These are phyloP conservation scores for Mercenaria mercenaria DNA, from an alignment of 1,140 invertebrate genomes.

Conservation along the genomic window DNA sequence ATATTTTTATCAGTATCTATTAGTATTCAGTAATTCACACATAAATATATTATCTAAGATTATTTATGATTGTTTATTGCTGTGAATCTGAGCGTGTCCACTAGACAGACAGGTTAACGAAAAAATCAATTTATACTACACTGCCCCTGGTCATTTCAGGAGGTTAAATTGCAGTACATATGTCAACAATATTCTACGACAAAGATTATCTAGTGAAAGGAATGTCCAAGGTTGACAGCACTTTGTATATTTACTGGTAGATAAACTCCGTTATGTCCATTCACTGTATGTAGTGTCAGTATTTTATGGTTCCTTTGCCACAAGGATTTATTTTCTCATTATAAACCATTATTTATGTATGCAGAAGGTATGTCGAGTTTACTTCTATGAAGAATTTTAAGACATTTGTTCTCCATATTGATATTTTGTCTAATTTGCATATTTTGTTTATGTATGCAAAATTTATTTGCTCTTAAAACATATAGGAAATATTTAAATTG, in stretches of 20 bases:
- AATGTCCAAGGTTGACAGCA: neutral
- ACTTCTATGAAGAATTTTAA: neutral
- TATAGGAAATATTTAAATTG: no score
- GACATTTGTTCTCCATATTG: no score
- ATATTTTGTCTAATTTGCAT: no score
- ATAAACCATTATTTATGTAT: neutral
- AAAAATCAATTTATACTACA: neutral
- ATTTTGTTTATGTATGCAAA: no score
- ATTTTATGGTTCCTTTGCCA: neutral
- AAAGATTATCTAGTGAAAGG: conserved; percentile 1
- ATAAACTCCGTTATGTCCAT: neutral
- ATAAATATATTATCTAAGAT: neutral
- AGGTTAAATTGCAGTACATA: neutral
- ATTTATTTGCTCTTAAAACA: no score
- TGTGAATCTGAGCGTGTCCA: neutral
- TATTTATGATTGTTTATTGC: neutral
- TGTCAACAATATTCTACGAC: neutral
- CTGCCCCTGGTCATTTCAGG: neutral
- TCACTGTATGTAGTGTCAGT: neutral
- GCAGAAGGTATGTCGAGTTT: neutral
- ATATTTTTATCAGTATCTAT: no score
- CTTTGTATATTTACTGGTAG: neutral
- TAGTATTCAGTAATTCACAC: no score
- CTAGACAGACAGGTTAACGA: neutral
- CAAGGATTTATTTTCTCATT: neutral